phyloP scores from a whole-genome alignment of 2,797 vertebrate species.

The Enteromius thamalakanensis region DNA sequence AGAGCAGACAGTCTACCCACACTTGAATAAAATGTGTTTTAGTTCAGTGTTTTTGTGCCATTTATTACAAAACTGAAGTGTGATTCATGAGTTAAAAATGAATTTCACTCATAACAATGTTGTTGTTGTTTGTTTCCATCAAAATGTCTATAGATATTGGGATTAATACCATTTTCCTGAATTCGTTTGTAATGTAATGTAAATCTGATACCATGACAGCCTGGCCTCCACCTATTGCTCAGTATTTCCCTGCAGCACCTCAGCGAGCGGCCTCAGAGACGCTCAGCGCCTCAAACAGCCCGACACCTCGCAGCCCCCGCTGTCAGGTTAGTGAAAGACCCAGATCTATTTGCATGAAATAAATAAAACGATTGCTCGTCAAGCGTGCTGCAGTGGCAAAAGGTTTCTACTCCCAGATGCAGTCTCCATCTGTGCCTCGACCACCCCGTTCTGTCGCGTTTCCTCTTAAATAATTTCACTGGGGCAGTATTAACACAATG shows the following conservation, averaged over 20 bases:
- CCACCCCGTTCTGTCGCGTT: constrained; percentile 50
- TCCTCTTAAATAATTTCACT: constrained; percentile 60
- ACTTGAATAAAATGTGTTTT: not conserved
- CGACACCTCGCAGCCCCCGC: constrained; percentile 64
- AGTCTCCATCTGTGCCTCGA: constrained; percentile 74
- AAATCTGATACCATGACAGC: not conserved
- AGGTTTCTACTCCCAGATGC: constrained; percentile 78
- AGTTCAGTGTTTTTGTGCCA: not conserved
- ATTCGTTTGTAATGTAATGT: not conserved
- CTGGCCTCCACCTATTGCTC: constrained; percentile 6
- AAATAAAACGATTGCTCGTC: constrained; percentile 74
- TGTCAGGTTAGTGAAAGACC: constrained; percentile 71
- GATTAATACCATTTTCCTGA: not conserved
- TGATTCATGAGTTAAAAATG: not conserved
- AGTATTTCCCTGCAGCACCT: constrained; percentile 19
- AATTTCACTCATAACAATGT: not conserved
- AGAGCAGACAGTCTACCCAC: not conserved
- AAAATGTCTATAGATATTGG: not conserved
- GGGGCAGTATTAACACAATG: constrained; percentile 51
- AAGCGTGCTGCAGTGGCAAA: constrained; percentile 69
- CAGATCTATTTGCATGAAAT: constrained; percentile 77
- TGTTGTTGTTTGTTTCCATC: not conserved
- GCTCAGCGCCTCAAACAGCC: constrained; percentile 60
- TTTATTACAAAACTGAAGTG: not conserved
- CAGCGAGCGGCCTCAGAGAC: constrained; percentile 26